Percentiles rank a stretch among this genome's conserved stretches.
These are phyloP conservation scores for Dorcus parallelipipedus DNA, from an alignment of 2,888 invertebrate species.

Conservation along the genomic window DNA sequence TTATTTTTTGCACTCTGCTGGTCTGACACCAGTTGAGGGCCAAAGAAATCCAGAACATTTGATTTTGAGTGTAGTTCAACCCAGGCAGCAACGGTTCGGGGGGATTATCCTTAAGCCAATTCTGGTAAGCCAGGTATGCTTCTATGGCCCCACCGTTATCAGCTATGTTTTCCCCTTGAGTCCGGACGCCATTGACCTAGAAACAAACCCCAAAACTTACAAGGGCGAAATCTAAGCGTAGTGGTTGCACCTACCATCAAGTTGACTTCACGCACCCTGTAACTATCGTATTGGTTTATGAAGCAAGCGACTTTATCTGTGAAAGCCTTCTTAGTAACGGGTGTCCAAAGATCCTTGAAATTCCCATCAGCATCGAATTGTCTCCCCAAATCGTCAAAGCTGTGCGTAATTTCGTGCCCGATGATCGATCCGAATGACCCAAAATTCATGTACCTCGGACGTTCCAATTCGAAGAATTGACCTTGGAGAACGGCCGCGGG, in stretches of 20 bases:
- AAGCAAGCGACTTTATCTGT: conserved; percentile 84
- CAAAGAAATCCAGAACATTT: conserved; percentile 59
- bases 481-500: conserved; percentile 93
- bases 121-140: conserved; percentile 57
- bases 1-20: conserved; percentile 42
- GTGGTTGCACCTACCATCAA: conserved; percentile 37
- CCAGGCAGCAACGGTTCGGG: conserved; percentile 41
- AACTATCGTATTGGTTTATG: conserved; percentile 91
- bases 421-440: conserved; percentile 90
- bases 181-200: conserved; percentile 85
- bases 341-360: conserved; percentile 90
- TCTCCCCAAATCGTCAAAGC: conserved; percentile 86
- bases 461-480: conserved; percentile 82
- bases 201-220: conserved; percentile 17
- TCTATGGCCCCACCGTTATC: conserved; percentile 93
- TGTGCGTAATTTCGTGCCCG: conserved; percentile 90
- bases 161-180: conserved; percentile 92
- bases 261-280: conserved; percentile 72
- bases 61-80: conserved; percentile 45
- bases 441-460: conserved; percentile 90
- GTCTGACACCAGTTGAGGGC: conserved; percentile 60
- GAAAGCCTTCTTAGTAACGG: conserved; percentile 77
- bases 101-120: conserved; percentile 40
- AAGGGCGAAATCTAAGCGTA: no score
- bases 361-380: conserved; percentile 92